Evolutionary conservation across 1,140 invertebrate species (phyloP).

Genomic region (Leptoteleia sp.): DNA sequence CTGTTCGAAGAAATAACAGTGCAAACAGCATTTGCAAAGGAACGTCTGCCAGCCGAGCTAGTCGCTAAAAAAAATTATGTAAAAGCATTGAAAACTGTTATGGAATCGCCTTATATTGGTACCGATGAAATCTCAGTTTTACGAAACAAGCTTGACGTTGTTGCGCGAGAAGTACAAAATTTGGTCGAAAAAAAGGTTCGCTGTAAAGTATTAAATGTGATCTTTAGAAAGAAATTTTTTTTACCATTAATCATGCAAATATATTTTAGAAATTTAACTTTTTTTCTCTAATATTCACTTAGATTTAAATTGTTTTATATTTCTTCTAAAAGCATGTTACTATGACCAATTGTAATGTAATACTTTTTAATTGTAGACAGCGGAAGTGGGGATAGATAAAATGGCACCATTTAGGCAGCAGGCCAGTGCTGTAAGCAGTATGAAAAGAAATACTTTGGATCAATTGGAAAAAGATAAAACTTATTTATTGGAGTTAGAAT

Average conservation of each 20-base stretch:
- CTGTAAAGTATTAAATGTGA: no score
- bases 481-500: constrained; percentile 83
- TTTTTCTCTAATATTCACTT: no score
- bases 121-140: constrained; percentile 85
- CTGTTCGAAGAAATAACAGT: constrained; percentile 89
- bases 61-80: constrained; percentile 84
- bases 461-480: constrained; percentile 85
- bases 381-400: constrained; percentile 85
- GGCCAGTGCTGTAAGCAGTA: constrained; percentile 88
- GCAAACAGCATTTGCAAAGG: constrained; percentile 85
- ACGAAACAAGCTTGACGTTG: constrained; percentile 71
- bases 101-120: constrained; percentile 85
- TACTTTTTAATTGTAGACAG: constrained; percentile 70
- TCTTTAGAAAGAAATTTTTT: no score
- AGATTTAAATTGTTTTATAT: constrained; percentile 1
- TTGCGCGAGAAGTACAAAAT: constrained; percentile 72
- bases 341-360: not conserved
- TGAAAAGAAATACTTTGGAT: constrained; percentile 88
- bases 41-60: constrained; percentile 90
- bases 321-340: not conserved
- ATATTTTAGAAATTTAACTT: no score
- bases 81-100: constrained; percentile 86
- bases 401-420: constrained; percentile 92
- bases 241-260: no score
- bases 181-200: constrained; percentile 73